A percentile compares a stretch with the other conserved stretches of the same genome.
Evolutionary conservation across 2,888 invertebrate species (phyloP).

Genomic region (Malthinus flaveolus): DNA sequence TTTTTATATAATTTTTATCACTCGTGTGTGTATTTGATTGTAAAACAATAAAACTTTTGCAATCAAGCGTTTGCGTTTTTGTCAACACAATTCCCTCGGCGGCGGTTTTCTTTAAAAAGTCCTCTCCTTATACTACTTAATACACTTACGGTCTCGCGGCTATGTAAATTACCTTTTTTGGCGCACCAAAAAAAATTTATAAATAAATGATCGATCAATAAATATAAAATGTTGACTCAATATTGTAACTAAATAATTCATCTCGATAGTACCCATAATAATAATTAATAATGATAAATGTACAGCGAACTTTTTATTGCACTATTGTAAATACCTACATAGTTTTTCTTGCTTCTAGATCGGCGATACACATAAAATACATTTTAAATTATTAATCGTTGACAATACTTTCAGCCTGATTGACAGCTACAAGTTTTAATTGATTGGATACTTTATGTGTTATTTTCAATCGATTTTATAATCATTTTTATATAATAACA

Average conservation of each 20-base stretch:
- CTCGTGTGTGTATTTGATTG: constrained; percentile 7
- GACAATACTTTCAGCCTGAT: constrained; percentile 32
- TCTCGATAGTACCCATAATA: constrained; percentile 9
- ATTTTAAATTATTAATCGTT: constrained; percentile 29
- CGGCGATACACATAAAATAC: constrained; percentile 26
- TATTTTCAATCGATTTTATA: constrained; percentile 24
- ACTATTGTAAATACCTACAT: constrained; percentile 29
- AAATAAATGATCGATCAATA: constrained; percentile 9
- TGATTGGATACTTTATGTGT: constrained; percentile 31
- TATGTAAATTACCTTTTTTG: constrained; percentile 8
- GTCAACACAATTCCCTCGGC: background rate
- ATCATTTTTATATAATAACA: constrained; percentile 13
- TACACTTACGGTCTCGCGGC: too few species aligned
- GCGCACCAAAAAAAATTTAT: background rate
- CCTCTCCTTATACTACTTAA: background rate
- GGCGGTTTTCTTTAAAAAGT: constrained; percentile 5
- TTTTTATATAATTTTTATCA: constrained; percentile 13
- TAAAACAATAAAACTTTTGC: constrained; percentile 15
- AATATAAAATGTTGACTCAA: background rate
- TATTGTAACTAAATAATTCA: background rate
- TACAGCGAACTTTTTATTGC: constrained; percentile 25
- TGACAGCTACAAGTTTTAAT: constrained; percentile 32
- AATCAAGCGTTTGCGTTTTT: constrained; percentile 11
- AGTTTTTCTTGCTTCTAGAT: constrained; percentile 23
- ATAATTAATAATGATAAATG: constrained; percentile 25